Evolutionary conservation across 2,113 vertebrate species (phyloP).

Genomic region (Lampris megalopsis): DNA sequence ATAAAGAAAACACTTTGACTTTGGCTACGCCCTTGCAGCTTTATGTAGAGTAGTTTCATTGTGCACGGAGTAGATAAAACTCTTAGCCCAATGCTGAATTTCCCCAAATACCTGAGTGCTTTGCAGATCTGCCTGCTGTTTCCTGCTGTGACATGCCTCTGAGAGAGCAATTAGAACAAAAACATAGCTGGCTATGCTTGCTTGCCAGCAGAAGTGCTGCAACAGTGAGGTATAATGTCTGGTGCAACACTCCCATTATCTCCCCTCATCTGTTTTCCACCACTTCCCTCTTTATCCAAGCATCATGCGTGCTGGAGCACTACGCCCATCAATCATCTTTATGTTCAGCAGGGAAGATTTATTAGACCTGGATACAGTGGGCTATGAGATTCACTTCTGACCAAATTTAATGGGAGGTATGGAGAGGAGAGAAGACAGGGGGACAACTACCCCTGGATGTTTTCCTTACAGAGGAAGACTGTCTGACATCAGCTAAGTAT

Average conservation of each 20-base stretch:
- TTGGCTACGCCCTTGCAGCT: not conserved
- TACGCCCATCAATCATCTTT: constrained; percentile 77
- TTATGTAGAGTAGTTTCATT: not conserved
- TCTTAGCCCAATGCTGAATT: constrained; percentile 3
- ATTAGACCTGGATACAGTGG: constrained; percentile 65
- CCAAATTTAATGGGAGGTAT: constrained; percentile 46
- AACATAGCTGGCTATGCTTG: not conserved
- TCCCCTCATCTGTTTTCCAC: constrained; percentile 39
- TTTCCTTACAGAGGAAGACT: constrained; percentile 14
- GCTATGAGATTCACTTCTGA: constrained; percentile 62
- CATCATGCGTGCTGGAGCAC: constrained; percentile 55
- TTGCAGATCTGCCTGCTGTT: not conserved
- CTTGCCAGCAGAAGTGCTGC: constrained; percentile 22
- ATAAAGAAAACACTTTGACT: no score
- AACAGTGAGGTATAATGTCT: constrained; percentile 42
- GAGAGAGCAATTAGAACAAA: constrained; percentile 35
- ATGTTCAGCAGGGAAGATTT: constrained; percentile 64
- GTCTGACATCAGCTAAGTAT: constrained; percentile 35
- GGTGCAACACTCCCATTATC: constrained; percentile 45
- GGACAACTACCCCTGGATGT: constrained; percentile 20
- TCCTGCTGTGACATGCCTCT: constrained; percentile 35
- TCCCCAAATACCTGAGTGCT: not conserved
- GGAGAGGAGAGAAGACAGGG: not conserved
- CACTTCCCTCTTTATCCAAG: constrained; percentile 46
- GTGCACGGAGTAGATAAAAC: not conserved